These are phyloP conservation scores for Phaedon cochleariae DNA, from an alignment of 2,888 invertebrate genomes.

Conservation along the genomic window DNA sequence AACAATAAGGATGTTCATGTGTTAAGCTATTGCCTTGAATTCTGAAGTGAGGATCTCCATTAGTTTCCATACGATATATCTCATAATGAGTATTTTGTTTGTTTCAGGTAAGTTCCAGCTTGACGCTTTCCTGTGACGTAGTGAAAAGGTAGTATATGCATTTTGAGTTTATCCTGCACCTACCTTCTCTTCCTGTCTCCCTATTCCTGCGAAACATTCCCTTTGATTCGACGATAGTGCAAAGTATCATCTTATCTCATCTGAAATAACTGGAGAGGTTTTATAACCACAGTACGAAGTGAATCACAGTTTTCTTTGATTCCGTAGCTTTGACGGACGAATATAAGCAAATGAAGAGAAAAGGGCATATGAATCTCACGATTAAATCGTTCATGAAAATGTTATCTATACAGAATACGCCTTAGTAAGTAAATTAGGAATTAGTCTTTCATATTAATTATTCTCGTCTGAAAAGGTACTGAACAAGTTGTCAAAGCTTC, in stretches of 20 bases:
- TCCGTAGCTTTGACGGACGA: background rate
- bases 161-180: background rate
- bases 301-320: background rate
- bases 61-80: too few species aligned
- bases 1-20: too few species aligned
- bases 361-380: background rate
- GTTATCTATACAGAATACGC: too few species aligned
- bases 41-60: too few species aligned
- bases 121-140: background rate
- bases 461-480: too few species aligned
- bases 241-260: background rate
- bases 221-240: background rate
- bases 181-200: background rate
- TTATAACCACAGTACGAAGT: background rate
- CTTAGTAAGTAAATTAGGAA: too few species aligned
- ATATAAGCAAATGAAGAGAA: background rate
- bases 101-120: background rate
- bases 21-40: too few species aligned
- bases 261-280: background rate
- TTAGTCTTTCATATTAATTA: too few species aligned
- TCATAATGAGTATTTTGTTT: background rate
- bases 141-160: conserved; percentile 1
- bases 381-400: too few species aligned
- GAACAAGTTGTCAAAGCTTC: too few species aligned
- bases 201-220: background rate